phyloP scores from a whole-genome alignment of 2,797 vertebrate genomes.

The Craterocephalus amniculus region DNA sequence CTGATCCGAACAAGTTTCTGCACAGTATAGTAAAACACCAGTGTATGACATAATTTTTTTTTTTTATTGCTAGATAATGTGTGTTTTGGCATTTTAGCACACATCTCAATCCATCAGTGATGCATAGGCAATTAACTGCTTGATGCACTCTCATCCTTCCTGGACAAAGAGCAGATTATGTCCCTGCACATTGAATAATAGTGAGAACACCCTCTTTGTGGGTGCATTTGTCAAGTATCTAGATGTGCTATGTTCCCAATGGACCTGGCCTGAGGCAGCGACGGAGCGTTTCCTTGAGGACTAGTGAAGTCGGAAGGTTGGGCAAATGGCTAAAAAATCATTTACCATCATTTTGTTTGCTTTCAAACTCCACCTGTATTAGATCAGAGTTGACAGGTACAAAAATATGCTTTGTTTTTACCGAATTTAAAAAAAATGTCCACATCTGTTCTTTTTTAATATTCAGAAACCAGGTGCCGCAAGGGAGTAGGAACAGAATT shows the following conservation, averaged over 20 bases:
- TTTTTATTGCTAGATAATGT: neutral
- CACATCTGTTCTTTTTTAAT: conserved; percentile 23
- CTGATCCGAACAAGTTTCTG: conserved; percentile 44
- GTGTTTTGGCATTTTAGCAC: conserved; percentile 19
- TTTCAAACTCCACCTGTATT: conserved; percentile 32
- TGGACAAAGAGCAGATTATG: neutral
- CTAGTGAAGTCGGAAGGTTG: conserved; percentile 66
- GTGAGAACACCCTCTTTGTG: conserved; percentile 41
- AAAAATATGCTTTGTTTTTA: conserved; percentile 51
- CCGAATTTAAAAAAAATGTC: conserved; percentile 58
- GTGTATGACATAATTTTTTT: conserved; percentile 16
- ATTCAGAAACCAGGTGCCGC: too few species aligned
- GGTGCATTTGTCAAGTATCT: conserved; percentile 34
- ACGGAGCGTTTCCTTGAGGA: conserved; percentile 51
- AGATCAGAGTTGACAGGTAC: conserved; percentile 71
- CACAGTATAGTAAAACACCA: conserved; percentile 19
- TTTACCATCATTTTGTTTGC: conserved; percentile 62
- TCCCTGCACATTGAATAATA: conserved; percentile 26
- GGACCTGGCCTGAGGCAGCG: conserved; percentile 30
- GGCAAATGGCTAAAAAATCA: conserved; percentile 52
- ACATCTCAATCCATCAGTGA: conserved; percentile 28
- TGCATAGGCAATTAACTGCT: conserved; percentile 17
- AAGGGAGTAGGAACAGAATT: conserved; percentile 62
- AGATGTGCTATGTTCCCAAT: conserved; percentile 6
- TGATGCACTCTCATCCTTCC: neutral